These are phyloP conservation scores for Pygocentrus nattereri DNA, from an alignment of 2,797 vertebrate genomes.

Conservation along the genomic window DNA sequence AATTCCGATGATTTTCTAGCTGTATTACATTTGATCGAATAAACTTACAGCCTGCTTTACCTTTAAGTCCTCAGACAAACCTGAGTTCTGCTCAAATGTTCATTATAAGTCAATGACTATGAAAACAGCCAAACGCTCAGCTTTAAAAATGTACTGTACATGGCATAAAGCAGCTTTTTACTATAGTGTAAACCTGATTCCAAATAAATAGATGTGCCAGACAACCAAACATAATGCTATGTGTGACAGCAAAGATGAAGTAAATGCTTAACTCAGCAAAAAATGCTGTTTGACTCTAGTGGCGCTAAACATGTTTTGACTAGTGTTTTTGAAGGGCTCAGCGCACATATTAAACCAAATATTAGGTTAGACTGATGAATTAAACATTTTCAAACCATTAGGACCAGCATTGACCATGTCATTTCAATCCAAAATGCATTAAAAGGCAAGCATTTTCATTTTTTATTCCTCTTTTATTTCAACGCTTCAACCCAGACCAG, in stretches of 20 bases:
- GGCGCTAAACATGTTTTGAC: background rate
- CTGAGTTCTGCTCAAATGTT: too few relatives aligned
- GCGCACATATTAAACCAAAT: background rate
- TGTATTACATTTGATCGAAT: too few relatives aligned
- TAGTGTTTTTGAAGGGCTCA: background rate
- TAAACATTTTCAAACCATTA: background rate
- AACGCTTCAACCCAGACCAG: background rate
- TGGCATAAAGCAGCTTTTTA: too few relatives aligned
- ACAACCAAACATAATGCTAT: background rate
- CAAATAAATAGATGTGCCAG: too few relatives aligned
- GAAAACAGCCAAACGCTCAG: too few relatives aligned
- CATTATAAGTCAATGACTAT: too few relatives aligned
- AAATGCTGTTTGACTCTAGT: background rate
- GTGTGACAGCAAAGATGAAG: background rate
- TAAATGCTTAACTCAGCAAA: background rate
- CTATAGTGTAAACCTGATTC: too few relatives aligned
- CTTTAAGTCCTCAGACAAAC: too few relatives aligned
- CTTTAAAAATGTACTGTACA: too few relatives aligned
- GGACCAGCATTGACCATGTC: background rate
- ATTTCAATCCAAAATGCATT: background rate
- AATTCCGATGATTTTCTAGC: too few relatives aligned
- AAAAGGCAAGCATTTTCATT: background rate
- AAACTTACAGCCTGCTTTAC: too few relatives aligned
- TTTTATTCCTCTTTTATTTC: background rate
- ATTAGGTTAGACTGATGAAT: background rate